phyloP scores from a whole-genome alignment of 2,113 vertebrate genomes.

The Romanogobio albipinnatus region DNA sequence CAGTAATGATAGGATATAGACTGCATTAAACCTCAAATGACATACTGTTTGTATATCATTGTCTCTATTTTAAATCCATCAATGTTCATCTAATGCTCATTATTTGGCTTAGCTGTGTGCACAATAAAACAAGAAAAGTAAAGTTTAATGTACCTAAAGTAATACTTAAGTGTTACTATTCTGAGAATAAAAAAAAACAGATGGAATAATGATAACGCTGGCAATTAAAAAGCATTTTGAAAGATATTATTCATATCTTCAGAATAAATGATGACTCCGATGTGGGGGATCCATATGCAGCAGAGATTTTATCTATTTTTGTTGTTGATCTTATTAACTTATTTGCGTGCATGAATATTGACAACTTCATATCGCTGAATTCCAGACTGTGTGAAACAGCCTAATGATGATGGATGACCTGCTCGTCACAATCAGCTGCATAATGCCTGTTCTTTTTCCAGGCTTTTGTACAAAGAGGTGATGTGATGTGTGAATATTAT shows the following conservation, averaged over 20 bases:
- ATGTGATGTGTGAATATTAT: neutral
- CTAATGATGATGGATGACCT: constrained; percentile 43
- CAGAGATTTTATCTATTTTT: neutral
- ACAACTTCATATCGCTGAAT: constrained; percentile 8
- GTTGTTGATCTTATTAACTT: neutral
- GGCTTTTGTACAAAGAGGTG: neutral
- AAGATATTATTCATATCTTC: neutral
- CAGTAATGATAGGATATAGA: neutral
- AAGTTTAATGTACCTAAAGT: neutral
- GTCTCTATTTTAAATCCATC: neutral
- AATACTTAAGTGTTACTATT: neutral
- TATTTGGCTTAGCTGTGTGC: neutral
- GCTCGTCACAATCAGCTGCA: constrained; percentile 25
- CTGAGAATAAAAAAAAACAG: neutral
- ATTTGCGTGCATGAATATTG: constrained; percentile 1
- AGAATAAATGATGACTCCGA: neutral
- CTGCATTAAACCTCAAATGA: neutral
- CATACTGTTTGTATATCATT: neutral
- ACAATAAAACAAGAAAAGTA: neutral
- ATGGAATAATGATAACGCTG: neutral
- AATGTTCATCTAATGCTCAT: neutral
- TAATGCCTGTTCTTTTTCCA: constrained; percentile 4
- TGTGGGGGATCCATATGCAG: neutral
- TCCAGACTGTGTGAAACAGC: neutral
- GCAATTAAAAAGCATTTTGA: neutral